phyloP scores from a whole-genome alignment of 2,888 invertebrate species.

The Isotomurus palustris region DNA sequence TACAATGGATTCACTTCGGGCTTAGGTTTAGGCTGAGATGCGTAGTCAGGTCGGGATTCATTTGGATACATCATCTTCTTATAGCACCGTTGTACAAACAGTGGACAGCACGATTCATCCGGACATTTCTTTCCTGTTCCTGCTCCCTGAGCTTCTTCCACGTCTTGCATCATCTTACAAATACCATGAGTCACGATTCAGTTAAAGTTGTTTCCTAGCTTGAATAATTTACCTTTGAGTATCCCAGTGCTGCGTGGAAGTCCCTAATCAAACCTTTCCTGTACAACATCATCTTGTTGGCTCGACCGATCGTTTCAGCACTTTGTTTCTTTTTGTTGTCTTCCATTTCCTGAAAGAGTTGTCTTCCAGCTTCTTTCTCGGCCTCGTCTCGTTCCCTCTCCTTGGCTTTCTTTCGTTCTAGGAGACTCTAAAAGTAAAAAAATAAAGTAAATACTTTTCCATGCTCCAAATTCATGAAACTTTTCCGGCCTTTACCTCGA shows the following conservation, averaged over 20 bases:
- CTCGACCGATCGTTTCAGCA: conserved; percentile 25
- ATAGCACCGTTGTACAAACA: conserved; percentile 29
- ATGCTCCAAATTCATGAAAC: background rate
- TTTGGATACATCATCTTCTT: conserved; percentile 27
- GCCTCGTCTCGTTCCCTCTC: conserved; percentile 29
- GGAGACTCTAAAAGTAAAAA: conserved; percentile 29
- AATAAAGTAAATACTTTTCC: background rate
- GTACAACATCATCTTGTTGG: conserved; percentile 35
- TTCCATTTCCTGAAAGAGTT: conserved; percentile 24
- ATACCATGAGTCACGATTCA: background rate
- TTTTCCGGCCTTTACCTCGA: conserved; percentile 28
- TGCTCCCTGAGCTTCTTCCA: conserved; percentile 15
- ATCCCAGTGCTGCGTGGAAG: conserved; percentile 38
- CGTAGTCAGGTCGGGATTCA: conserved; percentile 23
- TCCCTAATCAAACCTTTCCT: conserved; percentile 43
- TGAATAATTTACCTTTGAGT: conserved; percentile 30
- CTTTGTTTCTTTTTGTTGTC: conserved; percentile 22
- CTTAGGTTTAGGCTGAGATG: too few species aligned
- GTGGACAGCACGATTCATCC: conserved; percentile 13
- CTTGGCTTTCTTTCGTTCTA: conserved; percentile 30
- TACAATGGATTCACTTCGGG: too few species aligned
- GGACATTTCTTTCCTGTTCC: conserved; percentile 4
- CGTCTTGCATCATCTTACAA: conserved; percentile 31
- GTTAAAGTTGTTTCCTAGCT: too few species aligned
- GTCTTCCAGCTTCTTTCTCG: conserved; percentile 16